phyloP scores from a whole-genome alignment of 2,113 vertebrate species.

The Rafetus swinhoei region DNA sequence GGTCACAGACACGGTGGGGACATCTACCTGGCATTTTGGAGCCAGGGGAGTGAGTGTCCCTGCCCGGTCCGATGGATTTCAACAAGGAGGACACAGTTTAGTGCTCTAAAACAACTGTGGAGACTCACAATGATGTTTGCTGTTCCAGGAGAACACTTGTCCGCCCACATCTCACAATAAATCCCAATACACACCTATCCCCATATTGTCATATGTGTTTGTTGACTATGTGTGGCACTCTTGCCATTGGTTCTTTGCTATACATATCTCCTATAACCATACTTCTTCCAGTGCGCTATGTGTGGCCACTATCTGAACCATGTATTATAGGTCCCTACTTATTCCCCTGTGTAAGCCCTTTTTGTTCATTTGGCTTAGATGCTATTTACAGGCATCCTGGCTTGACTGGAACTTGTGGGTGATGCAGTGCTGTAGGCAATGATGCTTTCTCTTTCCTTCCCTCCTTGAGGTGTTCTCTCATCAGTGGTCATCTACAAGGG shows the following conservation, averaged over 20 bases:
- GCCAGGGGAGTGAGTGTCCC: too few relatives aligned
- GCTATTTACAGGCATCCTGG: constrained; percentile 19
- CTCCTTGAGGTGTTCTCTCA: constrained; percentile 57
- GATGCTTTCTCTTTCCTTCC: constrained; percentile 49
- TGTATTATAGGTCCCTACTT: neutral
- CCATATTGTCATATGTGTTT: neutral
- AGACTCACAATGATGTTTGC: neutral
- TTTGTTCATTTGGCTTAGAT: neutral
- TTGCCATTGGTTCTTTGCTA: neutral
- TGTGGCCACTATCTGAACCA: neutral
- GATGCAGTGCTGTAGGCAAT: constrained; percentile 1
- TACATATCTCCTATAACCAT: neutral
- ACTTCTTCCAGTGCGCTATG: neutral
- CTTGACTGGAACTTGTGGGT: constrained; percentile 37
- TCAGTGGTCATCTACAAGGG: constrained; percentile 50
- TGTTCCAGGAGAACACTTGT: neutral
- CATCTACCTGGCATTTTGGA: too few relatives aligned
- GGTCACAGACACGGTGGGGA: too few relatives aligned
- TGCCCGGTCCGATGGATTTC: too few relatives aligned
- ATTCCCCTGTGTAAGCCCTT: neutral
- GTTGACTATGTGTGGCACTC: neutral
- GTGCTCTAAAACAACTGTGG: too few relatives aligned
- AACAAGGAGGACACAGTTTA: too few relatives aligned
- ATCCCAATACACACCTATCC: neutral
- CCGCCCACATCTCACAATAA: neutral